Evolutionary conservation across 2,113 vertebrate genomes (phyloP).

Genomic region (Pseudorectes ferrugineus): DNA sequence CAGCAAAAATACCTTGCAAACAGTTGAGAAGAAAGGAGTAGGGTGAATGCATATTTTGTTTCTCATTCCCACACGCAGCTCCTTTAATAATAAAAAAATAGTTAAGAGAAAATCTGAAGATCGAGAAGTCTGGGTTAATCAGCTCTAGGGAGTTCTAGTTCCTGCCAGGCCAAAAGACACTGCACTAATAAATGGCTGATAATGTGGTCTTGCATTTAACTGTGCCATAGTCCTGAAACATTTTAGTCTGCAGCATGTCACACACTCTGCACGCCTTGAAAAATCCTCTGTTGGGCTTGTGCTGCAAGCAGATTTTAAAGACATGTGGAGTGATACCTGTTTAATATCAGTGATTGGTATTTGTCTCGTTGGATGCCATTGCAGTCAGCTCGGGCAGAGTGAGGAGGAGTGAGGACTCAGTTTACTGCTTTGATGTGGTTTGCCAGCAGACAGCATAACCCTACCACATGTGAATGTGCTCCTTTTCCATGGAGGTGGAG

Average conservation of each 20-base stretch:
- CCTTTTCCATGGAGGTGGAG: not conserved
- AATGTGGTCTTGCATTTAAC: not conserved
- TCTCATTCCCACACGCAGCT: not conserved
- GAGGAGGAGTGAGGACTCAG: not conserved
- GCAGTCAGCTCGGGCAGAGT: not conserved
- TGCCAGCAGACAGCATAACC: not conserved
- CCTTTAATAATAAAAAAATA: not conserved
- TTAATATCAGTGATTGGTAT: rapidly evolving
- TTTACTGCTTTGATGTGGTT: not conserved
- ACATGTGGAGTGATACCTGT: not conserved
- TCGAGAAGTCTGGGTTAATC: not conserved
- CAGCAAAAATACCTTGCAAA: not conserved
- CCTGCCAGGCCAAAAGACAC: not conserved
- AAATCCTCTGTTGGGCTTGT: not conserved
- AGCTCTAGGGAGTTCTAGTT: not conserved
- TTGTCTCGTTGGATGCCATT: not conserved
- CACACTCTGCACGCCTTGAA: not conserved
- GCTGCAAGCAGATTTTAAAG: not conserved
- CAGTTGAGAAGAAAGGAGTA: not conserved
- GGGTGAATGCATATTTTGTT: not conserved
- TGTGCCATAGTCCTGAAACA: not conserved
- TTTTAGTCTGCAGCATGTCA: not conserved
- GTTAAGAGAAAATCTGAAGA: not conserved
- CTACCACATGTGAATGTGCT: rapidly evolving
- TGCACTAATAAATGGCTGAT: not conserved